A percentile compares a stretch with the other conserved stretches of the same genome.
Conservation (phyloP, 2,113 vertebrate species). For the Rhinoptilus africanus region DNA sequence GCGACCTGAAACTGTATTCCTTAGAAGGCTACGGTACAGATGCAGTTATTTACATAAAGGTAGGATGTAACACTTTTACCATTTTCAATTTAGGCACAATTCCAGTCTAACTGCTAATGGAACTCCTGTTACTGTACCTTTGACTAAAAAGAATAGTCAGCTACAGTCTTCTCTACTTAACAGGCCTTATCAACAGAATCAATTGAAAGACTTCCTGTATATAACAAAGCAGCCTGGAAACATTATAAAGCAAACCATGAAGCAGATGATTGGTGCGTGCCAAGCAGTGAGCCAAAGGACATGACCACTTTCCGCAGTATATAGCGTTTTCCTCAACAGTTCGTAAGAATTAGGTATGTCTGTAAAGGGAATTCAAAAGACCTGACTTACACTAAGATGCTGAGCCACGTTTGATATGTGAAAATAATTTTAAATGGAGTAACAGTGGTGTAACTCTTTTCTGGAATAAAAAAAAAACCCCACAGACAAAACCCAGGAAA, state of each 20-base stretch:
- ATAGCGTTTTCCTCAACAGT: conserved; percentile 58
- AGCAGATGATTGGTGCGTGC: conserved; percentile 95
- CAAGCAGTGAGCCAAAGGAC: conserved; percentile 95
- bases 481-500: background rate
- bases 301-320: conserved; percentile 93
- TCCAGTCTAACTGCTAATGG: background rate
- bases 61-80: conserved; percentile 38
- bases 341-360: background rate
- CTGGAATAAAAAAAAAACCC: background rate
- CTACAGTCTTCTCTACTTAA: background rate
- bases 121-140: background rate
- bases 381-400: conserved; percentile 4
- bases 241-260: conserved; percentile 93
- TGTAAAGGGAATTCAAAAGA: background rate
- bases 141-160: background rate
- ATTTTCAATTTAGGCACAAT: background rate
- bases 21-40: conserved; percentile 95
- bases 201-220: conserved; percentile 92
- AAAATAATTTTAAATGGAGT: conserved; percentile 6
- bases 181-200: conserved; percentile 96
- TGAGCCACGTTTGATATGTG: background rate
- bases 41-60: conserved; percentile 94
- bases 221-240: conserved; percentile 96
- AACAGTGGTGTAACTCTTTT: background rate
- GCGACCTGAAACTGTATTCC: conserved; percentile 95